Evolutionary conservation across 2,113 vertebrate genomes (phyloP), one percentile per base, ranked within the genome.

Genomic region (Labeo rohita): DNA sequence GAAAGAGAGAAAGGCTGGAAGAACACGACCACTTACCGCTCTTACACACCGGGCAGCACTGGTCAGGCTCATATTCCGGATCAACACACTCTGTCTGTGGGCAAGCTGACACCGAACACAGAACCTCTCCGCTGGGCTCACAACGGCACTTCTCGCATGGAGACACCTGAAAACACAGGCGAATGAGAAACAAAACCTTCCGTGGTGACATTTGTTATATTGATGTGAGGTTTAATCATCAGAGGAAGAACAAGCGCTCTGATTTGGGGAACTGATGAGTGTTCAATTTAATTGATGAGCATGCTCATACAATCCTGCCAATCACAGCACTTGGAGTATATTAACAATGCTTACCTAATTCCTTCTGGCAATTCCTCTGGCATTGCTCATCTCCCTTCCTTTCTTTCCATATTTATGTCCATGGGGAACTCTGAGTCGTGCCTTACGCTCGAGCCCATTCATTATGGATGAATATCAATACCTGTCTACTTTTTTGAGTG

Each of bases 41-140:
- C 93, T 99, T 99, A 95, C 98, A 99, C 94, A 99, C 97, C 70
- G 98, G 98, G 84, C 98, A 99, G 93, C 98, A 99, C 91, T 98
- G 98, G 79, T 99, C 97, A 0, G 98, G 98, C 92, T 99, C 98
- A 1, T 99, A 99, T 61, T 98, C 96, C 0, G 98, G 98, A 91
- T 99, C 97, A 93, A 99, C 98, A 0, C 98, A 99, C 90, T 99
- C 98, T 0, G 98, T 98, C 94, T 98, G 97, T 63, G 98, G 97
- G 91, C 98, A 99, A 23, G 98, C 98, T 0, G 98, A 96, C 88
- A 99, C 97, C 0, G 97, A 96, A 89, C 98, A 99, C 91, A 98
- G 89, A 88, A 99, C 98, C 89, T 99, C 98, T 0, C 98, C 98
- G 0, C 95, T 99, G 87, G 94, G 95, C 91, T 99, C 98, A 9